phyloP scores from a whole-genome alignment of 1,140 invertebrate genomes.

The Leptopilina boulardi region DNA sequence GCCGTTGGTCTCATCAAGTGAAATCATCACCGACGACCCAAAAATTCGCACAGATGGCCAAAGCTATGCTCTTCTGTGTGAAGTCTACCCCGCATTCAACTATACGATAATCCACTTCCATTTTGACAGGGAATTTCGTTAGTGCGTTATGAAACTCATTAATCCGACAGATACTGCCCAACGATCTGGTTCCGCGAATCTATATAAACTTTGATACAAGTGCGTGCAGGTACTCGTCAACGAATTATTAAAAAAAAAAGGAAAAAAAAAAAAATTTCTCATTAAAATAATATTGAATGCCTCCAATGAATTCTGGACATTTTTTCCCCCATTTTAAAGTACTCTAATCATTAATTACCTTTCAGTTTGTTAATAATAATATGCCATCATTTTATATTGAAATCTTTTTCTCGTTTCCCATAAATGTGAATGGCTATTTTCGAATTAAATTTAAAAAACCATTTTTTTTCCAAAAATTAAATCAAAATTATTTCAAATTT shows the following conservation, averaged over 20 bases:
- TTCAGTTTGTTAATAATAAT: too few species aligned
- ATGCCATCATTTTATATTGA: too few species aligned
- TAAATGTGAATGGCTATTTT: too few species aligned
- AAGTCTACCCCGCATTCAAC: conserved; percentile 57
- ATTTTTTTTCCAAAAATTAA: too few species aligned
- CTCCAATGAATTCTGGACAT: too few species aligned
- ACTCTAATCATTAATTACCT: too few species aligned
- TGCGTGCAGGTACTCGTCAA: background rate
- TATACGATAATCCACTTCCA: conserved; percentile 69
- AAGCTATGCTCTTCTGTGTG: conserved; percentile 55
- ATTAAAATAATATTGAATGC: too few species aligned
- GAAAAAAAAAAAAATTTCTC: background rate
- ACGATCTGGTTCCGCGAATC: conserved; percentile 49
- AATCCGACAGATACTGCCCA: conserved; percentile 67
- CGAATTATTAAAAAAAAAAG: background rate
- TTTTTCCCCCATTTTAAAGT: too few species aligned
- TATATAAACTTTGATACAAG: background rate
- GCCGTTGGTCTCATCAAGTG: conserved; percentile 67
- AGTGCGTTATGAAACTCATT: conserved; percentile 72
- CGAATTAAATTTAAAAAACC: too few species aligned
- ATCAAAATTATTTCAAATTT: too few species aligned
- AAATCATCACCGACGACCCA: conserved; percentile 69
- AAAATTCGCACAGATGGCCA: conserved; percentile 69
- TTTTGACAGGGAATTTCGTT: conserved; percentile 71
- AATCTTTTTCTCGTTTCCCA: too few species aligned